Base-by-base conservation (phyloP, 2,888 invertebrate genomes). In the Podotricha telesiphe region DNA sequence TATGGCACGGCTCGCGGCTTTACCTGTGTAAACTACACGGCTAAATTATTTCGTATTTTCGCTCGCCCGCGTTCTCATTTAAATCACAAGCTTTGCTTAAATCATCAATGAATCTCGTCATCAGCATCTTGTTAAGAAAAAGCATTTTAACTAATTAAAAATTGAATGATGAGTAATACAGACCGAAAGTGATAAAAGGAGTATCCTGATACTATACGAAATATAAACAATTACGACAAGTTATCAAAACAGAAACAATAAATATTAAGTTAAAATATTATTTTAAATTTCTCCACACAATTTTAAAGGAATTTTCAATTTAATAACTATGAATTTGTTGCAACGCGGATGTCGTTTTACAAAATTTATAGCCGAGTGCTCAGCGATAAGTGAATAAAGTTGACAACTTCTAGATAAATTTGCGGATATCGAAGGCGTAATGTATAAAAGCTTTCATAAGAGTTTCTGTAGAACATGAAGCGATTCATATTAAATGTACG, bases 361-460 rank as follows among this genome's bases (percentile, higher is more conserved):
- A 59, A 42, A 59, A 59, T 59, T 66, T 59, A 40, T 56, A 37
- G 59, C 50, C 47, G 58, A 66, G 66, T 66, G 66, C 66, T 66
- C 58, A 7, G 42, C 58, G 66, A 66, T 66, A 66, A 66, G 50
- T 59, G 66, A 59, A 66, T 66, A 66, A 59, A 66, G 59, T 66
- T 59, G 59, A 66, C 66, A 66, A 59, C 40, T 51, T 40, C 8
- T 45, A 58, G 48, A 51, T 59, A 66, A 50, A 59, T 48, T 48
- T 65, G 20, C 42, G 45, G 56, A 37, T 56, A 47, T 48, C 19
- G 47, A 65, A 47, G 65, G 28, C 28, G 56, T 56, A 37, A 53
- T 65, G 17, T 53, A 34, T 53, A 17, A 51, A 65, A 53, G 51
- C 51, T 53, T 65, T 65, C 22, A 7, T 17, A 37, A 28, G 22